Evolutionary conservation across 1,140 invertebrate genomes (phyloP).

Genomic region (Caenorhabditis remanei): DNA sequence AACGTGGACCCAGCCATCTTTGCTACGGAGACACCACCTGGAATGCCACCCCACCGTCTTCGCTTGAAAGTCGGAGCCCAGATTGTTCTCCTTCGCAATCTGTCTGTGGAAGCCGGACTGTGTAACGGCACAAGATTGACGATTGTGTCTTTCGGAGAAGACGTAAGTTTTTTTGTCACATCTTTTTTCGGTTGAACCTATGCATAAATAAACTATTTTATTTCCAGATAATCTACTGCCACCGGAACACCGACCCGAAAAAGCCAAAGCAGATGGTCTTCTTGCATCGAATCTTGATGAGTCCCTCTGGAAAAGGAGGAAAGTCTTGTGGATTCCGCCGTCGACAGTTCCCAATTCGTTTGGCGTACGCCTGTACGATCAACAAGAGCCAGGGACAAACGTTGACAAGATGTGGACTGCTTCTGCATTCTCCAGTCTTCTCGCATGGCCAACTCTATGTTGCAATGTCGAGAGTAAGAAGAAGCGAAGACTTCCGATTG

Average conservation of each 20-base stretch:
- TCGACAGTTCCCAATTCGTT: neutral
- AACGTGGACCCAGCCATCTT: neutral
- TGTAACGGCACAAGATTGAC: neutral
- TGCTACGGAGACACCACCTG: neutral
- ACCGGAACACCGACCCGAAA: neutral
- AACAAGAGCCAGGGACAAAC: constrained; percentile 3
- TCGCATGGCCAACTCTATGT: too few species aligned
- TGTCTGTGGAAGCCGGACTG: neutral
- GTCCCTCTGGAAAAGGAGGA: neutral
- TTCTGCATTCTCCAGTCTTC: too few species aligned
- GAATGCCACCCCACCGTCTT: neutral
- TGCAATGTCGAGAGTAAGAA: too few species aligned
- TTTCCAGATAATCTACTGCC: neutral
- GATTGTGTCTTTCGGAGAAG: neutral
- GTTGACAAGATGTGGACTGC: too few species aligned
- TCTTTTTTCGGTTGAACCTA: neutral
- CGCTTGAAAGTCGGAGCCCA: neutral
- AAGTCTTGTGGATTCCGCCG: neutral
- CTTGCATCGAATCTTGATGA: neutral
- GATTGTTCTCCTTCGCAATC: neutral
- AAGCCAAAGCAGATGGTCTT: neutral
- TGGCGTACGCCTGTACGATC: neutral
- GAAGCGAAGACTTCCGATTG: too few species aligned
- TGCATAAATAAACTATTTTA: neutral
- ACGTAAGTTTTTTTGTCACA: neutral